Base-by-base conservation (phyloP, 2,113 vertebrate genomes). In the Helogale parvula region DNA sequence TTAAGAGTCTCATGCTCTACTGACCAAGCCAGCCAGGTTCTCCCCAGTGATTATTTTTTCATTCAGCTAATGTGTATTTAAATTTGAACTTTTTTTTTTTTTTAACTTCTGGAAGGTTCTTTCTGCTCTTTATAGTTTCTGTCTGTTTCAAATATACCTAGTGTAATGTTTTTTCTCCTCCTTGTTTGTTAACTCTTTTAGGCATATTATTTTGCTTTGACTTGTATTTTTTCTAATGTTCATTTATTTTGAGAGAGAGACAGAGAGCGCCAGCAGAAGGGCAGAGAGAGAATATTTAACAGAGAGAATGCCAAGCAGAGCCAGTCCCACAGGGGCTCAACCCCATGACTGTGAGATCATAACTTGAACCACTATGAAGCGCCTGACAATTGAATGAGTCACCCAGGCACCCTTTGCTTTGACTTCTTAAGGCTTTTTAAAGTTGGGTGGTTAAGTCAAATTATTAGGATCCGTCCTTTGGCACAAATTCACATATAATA, bases 151-250 rank as follows among this genome's bases (percentile, higher is more conserved):
- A 77, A 76, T 63, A 65, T 7, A 79, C 21, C 35, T 0, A 0
- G 47, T 93, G 57, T 84, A 21, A 35, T 76, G 54, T 92, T 83
- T 83, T 68, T 38, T 50, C 66, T 69, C 72, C 12, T 65, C n/a
- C 38, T 63, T 68, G 33, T 29, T 60, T 92, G 8, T 21, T 68
- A 57, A 29, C 10, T 83, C 4, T 47, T 66, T 76, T 54, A 38
- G 23, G n/a, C 79, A 54, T 84, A 71, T 85, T 86, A 71, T 87
- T 96, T 96, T 88, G 7, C 38, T 92, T 88, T 96, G 47, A 45
- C 13, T 38, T 57, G 7, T 90, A 21, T 57, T 57, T 57, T 57
- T 57, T 57, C 7, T 2, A 57, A 57, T 21, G 7, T 57, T 57
- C 21, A 57, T 21, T 57, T 57, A 57, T 21, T 21, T 57, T 21